Evolutionary conservation across 1,140 invertebrate genomes (phyloP).

Genomic region (Cydia fagiglandana): DNA sequence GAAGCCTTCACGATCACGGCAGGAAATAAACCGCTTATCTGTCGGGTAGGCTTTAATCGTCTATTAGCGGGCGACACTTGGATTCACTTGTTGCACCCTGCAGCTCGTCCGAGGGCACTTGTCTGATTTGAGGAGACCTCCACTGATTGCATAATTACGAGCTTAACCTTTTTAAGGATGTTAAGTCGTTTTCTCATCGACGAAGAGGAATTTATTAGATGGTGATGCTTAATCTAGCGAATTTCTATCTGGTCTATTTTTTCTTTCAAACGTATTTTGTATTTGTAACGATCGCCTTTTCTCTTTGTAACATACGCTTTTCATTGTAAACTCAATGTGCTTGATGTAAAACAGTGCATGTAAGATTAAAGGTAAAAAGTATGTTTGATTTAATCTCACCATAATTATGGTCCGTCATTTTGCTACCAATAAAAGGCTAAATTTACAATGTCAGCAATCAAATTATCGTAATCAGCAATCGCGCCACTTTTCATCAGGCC

Average conservation of each 20-base stretch:
- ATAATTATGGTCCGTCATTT: no score
- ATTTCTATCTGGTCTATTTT: not conserved
- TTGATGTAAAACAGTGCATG: no score
- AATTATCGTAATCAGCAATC: not conserved
- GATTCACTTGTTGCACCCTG: constrained; percentile 15
- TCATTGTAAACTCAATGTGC: no score
- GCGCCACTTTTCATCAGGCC: not conserved
- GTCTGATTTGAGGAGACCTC: constrained; percentile 4
- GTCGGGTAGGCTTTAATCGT: not conserved
- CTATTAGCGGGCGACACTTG: constrained; percentile 14
- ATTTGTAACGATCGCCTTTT: not conserved
- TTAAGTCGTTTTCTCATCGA: not conserved
- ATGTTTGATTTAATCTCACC: no score
- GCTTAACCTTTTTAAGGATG: not conserved
- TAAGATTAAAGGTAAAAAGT: no score
- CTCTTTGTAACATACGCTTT: no score
- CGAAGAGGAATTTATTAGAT: not conserved
- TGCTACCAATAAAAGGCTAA: not conserved
- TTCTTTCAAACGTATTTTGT: not conserved
- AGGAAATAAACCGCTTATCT: constrained; percentile 2
- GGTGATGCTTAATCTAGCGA: no score
- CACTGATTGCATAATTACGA: constrained; percentile 16
- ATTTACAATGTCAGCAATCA: not conserved
- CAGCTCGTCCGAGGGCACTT: not conserved
- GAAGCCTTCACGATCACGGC: not conserved